phyloP scores from a whole-genome alignment of 1,140 invertebrate genomes.

The Cotesia typhae region DNA sequence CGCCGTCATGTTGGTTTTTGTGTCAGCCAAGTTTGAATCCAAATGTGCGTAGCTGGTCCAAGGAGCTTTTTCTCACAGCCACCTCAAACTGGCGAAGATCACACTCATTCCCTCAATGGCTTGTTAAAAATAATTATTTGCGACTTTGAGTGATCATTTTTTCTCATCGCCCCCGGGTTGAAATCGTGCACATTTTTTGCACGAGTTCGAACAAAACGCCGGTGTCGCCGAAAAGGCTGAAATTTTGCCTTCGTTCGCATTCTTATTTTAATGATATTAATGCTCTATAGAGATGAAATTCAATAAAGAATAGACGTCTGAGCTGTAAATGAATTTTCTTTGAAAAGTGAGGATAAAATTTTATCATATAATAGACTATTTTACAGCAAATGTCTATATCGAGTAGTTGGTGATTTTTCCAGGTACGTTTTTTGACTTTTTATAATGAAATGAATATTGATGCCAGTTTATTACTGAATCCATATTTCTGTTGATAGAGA shows the following conservation, averaged over 20 bases:
- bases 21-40: constrained; percentile 51
- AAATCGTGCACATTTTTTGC: constrained; percentile 27
- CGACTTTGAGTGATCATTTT: not conserved
- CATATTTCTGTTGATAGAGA: not conserved
- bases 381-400: no score
- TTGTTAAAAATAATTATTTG: not conserved
- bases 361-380: no score
- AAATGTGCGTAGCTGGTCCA: constrained; percentile 22
- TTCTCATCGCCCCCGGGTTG: constrained; percentile 13
- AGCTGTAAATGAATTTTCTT: no score
- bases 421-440: constrained; percentile 14
- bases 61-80: constrained; percentile 14
- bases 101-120: constrained; percentile 2
- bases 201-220: constrained; percentile 24
- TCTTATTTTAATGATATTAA: not conserved
- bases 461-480: not conserved
- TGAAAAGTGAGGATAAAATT: no score
- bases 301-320: not conserved
- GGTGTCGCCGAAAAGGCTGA: constrained; percentile 30
- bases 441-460: not conserved
- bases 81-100: not conserved
- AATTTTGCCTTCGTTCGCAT: constrained; percentile 24
- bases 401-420: not conserved
- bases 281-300: not conserved
- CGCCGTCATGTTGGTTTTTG: constrained; percentile 49